phyloP scores from a whole-genome alignment of 2,113 vertebrate species.

The Strix uralensis region DNA sequence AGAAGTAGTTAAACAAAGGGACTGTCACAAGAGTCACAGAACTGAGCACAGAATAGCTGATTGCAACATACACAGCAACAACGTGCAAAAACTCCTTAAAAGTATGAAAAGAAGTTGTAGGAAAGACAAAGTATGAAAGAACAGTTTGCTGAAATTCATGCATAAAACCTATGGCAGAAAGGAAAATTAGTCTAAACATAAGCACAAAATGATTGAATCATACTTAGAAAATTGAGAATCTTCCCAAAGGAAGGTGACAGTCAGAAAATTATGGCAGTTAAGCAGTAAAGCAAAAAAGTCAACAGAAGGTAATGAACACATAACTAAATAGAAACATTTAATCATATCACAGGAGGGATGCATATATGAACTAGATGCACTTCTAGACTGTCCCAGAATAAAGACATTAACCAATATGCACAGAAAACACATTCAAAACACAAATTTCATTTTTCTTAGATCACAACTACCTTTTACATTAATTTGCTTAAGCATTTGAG shows the following conservation, averaged over 20 bases:
- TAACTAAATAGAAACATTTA: neutral
- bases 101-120: neutral
- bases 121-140: neutral
- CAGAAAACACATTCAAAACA: neutral
- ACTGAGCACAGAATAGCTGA: neutral
- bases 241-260: neutral
- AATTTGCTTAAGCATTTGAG: neutral
- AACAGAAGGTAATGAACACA: neutral
- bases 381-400: neutral
- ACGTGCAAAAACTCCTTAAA: neutral
- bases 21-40: neutral
- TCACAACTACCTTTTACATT: neutral
- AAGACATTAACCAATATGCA: neutral
- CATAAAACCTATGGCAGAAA: neutral
- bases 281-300: neutral
- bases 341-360: neutral
- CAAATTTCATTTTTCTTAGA: neutral
- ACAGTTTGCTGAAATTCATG: neutral
- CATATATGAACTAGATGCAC: neutral
- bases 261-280: neutral
- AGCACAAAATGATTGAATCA: neutral
- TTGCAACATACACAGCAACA: neutral
- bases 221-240: neutral
- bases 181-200: neutral
- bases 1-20: neutral